A percentile compares a stretch with the other conserved stretches of the same genome.
Evolutionary conservation across 2,888 invertebrate species (phyloP).

Genomic region (Drosophila pegasa): DNA sequence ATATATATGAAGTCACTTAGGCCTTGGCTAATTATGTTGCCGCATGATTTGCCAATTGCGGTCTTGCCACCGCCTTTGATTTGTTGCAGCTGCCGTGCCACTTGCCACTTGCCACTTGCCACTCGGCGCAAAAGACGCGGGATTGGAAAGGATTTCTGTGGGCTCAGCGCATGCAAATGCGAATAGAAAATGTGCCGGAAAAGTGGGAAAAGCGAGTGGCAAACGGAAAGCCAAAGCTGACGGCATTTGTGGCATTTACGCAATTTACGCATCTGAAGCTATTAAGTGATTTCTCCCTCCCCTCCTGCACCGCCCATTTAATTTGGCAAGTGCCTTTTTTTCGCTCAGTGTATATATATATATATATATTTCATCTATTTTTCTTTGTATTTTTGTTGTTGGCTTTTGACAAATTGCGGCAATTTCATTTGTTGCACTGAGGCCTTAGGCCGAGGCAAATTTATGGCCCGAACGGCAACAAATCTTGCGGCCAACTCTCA

Average conservation of each 20-base stretch:
- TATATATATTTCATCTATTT: background rate
- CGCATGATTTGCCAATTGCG: constrained; percentile 37
- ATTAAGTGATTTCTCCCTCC: constrained; percentile 48
- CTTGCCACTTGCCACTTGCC: too few species aligned
- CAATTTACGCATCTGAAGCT: constrained; percentile 40
- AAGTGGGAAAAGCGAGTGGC: constrained; percentile 20
- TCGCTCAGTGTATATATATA: constrained; percentile 16
- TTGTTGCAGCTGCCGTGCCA: constrained; percentile 15
- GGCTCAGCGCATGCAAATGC: constrained; percentile 24
- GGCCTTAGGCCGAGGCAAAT: constrained; percentile 49
- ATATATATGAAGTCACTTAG: background rate
- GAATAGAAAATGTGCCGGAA: constrained; percentile 16
- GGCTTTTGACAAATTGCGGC: constrained; percentile 59
- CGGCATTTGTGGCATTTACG: constrained; percentile 39
- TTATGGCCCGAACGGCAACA: constrained; percentile 50
- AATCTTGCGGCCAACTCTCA: constrained; percentile 47
- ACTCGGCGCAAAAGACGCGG: constrained; percentile 6
- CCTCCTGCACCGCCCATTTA: constrained; percentile 9
- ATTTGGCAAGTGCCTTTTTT: constrained; percentile 56
- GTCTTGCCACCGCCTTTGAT: constrained; percentile 18
- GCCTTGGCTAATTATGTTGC: constrained; percentile 25
- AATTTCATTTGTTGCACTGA: constrained; percentile 62
- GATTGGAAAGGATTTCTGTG: constrained; percentile 20
- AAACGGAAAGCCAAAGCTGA: constrained; percentile 23
- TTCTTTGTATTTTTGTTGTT: constrained; percentile 5